Conservation (phyloP, 2,797 vertebrate genomes). For the Clarias laeviceps region DNA sequence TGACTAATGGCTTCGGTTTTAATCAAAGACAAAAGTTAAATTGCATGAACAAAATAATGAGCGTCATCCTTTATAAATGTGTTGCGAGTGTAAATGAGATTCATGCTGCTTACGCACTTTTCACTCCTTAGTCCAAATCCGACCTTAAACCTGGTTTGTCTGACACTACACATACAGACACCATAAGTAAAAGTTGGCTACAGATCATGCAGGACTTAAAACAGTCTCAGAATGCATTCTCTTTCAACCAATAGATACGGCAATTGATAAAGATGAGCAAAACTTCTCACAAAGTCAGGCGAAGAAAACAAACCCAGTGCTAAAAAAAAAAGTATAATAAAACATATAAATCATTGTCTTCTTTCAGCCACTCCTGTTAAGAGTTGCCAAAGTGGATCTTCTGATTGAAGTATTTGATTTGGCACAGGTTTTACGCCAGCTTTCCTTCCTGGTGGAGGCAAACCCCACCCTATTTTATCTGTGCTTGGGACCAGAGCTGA, state of each 20-base stretch:
- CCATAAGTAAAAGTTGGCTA: not conserved
- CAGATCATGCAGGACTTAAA: not conserved
- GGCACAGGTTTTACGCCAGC: no score
- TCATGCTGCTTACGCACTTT: not conserved
- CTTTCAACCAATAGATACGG: not conserved
- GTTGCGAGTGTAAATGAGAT: not conserved
- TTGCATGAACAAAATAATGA: not conserved
- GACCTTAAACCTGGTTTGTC: not conserved
- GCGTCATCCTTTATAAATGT: not conserved
- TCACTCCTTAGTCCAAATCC: not conserved
- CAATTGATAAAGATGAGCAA: not conserved
- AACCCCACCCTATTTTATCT: no score
- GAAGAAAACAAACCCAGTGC: not conserved
- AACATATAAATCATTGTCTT: no score
- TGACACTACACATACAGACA: not conserved
- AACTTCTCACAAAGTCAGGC: not conserved
- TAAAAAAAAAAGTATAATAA: not conserved
- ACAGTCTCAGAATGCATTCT: not conserved
- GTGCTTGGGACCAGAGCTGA: no score
- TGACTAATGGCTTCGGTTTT: not conserved
- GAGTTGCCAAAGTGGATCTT: no score
- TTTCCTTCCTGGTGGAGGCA: no score
- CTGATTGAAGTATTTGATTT: no score
- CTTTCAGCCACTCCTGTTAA: no score
- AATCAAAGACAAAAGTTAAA: not conserved